Percentiles rank a stretch among this genome's conserved stretches.
Evolutionary conservation across 1,140 invertebrate species (phyloP).

Genomic region (Papilio polytes): DNA sequence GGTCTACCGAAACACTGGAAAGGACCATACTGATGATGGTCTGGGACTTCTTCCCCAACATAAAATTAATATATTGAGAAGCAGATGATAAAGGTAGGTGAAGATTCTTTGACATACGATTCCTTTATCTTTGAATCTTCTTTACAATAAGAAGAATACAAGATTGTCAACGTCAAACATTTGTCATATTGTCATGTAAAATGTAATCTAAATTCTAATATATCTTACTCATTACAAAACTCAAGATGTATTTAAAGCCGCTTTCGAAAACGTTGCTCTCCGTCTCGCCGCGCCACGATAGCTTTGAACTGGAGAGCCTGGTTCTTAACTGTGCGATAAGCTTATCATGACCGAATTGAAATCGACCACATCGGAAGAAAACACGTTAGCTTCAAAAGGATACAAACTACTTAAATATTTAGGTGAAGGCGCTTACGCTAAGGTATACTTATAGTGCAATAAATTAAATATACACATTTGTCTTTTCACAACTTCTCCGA

Average conservation of each 20-base stretch:
- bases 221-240: constrained; percentile 7
- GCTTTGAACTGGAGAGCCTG: constrained; percentile 46
- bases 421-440: constrained; percentile 88
- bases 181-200: constrained; percentile 35
- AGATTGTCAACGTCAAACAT: constrained; percentile 40
- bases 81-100: neutral
- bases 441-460: constrained; percentile 69
- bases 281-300: constrained; percentile 41
- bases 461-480: neutral
- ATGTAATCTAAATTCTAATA: constrained; percentile 35
- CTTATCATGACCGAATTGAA: constrained; percentile 79
- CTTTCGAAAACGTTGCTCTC: constrained; percentile 49
- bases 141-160: constrained; percentile 46
- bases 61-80: neutral
- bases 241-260: constrained; percentile 66
- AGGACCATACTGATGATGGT: neutral
- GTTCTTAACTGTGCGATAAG: constrained; percentile 51
- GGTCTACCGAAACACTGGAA: too few species aligned
- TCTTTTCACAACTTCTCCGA: neutral
- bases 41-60: neutral
- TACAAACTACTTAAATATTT: constrained; percentile 86
- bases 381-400: constrained; percentile 84
- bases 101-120: neutral
- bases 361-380: constrained; percentile 84
- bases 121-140: neutral